Percentiles rank a stretch among this genome's conserved stretches.
Conservation (phyloP, 2,888 invertebrate species). For the Luperina testacea region DNA sequence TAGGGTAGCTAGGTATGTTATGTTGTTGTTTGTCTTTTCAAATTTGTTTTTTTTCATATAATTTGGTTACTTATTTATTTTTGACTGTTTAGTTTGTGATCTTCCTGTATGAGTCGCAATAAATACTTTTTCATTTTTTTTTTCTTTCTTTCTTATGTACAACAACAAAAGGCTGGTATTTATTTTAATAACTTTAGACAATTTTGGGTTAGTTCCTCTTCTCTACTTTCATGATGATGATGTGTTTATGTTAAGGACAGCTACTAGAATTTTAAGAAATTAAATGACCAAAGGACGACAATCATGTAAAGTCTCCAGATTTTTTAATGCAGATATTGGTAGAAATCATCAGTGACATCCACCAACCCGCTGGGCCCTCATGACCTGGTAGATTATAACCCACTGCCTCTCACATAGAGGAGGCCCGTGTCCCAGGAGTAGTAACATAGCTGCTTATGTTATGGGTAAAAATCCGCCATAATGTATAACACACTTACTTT, state of each 20-base stretch:
- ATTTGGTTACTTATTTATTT: too few relatives aligned
- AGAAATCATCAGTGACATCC: not conserved
- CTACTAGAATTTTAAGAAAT: not conserved
- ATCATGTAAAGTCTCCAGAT: not conserved
- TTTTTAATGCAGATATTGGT: not conserved
- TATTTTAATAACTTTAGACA: not conserved
- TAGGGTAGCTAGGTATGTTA: not conserved
- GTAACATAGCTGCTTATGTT: not conserved
- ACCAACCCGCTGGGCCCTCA: not conserved
- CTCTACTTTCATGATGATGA: not conserved
- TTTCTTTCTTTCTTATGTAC: not conserved
- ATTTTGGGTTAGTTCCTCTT: not conserved
- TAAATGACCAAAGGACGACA: not conserved
- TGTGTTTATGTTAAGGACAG: not conserved
- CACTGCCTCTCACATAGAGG: not conserved
- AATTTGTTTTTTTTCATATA: too few relatives aligned
- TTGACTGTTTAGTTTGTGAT: too few relatives aligned
- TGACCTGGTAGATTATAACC: too few relatives aligned
- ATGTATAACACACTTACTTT: constrained; percentile 75
- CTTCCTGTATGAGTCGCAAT: too few relatives aligned
- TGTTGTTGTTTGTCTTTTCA: too few relatives aligned
- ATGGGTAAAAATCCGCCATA: not conserved
- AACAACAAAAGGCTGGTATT: not conserved
- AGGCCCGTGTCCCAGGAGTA: not conserved
- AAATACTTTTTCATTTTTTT: too few relatives aligned